A percentile compares a stretch with the other conserved stretches of the same genome.
phyloP scores from a whole-genome alignment of 2,888 invertebrate species.

The Subacronicta megacephala region DNA sequence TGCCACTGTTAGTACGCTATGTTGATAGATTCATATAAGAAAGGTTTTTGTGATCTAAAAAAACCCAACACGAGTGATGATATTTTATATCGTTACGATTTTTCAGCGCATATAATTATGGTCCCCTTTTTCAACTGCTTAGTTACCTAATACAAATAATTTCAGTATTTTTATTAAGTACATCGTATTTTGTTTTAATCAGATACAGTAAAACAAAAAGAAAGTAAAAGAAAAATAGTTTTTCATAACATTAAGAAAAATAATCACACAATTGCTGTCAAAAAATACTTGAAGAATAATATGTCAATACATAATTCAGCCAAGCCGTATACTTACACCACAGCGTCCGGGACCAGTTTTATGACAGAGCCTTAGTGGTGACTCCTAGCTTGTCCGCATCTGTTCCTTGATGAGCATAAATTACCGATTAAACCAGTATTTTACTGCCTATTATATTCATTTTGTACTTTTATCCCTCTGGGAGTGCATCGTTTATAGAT shows the following conservation, averaged over 20 bases:
- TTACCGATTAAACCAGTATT: conserved; percentile 68
- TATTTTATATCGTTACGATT: too few relatives aligned
- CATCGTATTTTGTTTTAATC: too few relatives aligned
- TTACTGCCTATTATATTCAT: conserved; percentile 65
- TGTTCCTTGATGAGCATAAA: conserved; percentile 75
- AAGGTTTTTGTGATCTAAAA: neutral
- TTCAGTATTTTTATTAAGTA: too few relatives aligned
- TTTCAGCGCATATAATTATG: too few relatives aligned
- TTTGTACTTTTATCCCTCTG: conserved; percentile 55
- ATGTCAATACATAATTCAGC: neutral
- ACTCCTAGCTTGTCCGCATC: conserved; percentile 71
- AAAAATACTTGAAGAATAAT: too few relatives aligned
- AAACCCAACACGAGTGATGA: too few relatives aligned
- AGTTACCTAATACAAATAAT: too few relatives aligned
- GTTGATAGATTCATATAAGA: neutral
- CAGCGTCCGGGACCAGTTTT: conserved; percentile 72
- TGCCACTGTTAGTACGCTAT: conserved; percentile 25
- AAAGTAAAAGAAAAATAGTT: too few relatives aligned
- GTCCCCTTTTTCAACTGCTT: too few relatives aligned
- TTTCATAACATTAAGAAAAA: too few relatives aligned
- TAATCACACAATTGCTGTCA: too few relatives aligned
- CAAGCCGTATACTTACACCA: conserved; percentile 63
- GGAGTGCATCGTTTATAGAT: conserved; percentile 35
- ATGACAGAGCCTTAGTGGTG: conserved; percentile 73
- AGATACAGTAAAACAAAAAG: too few relatives aligned